These are phyloP conservation scores for Neodontobutis hainanensis DNA, from an alignment of 2,113 vertebrate genomes.

Conservation along the genomic window DNA sequence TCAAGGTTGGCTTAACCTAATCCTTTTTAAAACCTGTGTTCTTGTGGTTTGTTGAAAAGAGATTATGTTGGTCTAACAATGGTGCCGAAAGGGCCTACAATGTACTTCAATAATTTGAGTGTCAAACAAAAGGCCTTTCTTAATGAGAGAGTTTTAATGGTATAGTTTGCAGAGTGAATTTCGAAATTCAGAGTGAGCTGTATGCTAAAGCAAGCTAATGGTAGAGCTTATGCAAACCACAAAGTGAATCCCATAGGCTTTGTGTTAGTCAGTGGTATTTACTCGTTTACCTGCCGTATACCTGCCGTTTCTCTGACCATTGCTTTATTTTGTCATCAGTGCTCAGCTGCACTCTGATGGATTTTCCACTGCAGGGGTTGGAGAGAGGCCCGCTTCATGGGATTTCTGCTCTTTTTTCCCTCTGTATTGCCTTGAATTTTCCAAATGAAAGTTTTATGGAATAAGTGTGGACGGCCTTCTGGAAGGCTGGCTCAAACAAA, in stretches of 20 bases:
- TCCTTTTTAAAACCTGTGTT: slow-evolving; percentile 31
- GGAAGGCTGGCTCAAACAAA: slow-evolving; percentile 34
- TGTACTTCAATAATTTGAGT: slow-evolving; percentile 54
- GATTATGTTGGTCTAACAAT: slow-evolving; percentile 39
- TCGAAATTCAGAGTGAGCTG: slow-evolving; percentile 35
- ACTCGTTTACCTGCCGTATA: slow-evolving; percentile 40
- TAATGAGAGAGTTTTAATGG: slow-evolving; percentile 53
- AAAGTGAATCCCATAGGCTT: slow-evolving; percentile 23
- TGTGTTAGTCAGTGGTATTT: slow-evolving; percentile 8
- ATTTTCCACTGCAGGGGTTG: slow-evolving; percentile 68
- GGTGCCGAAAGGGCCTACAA: slow-evolving; percentile 44
- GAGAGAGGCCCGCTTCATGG: slow-evolving; percentile 50
- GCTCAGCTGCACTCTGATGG: slow-evolving; percentile 53
- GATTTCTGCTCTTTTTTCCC: slow-evolving; percentile 47
- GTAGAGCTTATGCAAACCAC: slow-evolving; percentile 24
- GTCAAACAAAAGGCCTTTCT: slow-evolving; percentile 48
- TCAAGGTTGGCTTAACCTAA: slow-evolving; percentile 42
- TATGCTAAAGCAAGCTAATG: slow-evolving; percentile 13
- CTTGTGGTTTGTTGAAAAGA: slow-evolving; percentile 47
- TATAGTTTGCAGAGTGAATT: slow-evolving; percentile 32
- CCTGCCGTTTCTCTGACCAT: slow-evolving; percentile 6
- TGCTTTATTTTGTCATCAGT: slow-evolving; percentile 28
- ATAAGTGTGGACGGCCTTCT: slow-evolving; percentile 49
- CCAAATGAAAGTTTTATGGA: slow-evolving; percentile 72
- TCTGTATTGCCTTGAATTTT: slow-evolving; percentile 67